phyloP scores from a whole-genome alignment of 1,140 invertebrate genomes.

The Lasaia peninsularis region DNA sequence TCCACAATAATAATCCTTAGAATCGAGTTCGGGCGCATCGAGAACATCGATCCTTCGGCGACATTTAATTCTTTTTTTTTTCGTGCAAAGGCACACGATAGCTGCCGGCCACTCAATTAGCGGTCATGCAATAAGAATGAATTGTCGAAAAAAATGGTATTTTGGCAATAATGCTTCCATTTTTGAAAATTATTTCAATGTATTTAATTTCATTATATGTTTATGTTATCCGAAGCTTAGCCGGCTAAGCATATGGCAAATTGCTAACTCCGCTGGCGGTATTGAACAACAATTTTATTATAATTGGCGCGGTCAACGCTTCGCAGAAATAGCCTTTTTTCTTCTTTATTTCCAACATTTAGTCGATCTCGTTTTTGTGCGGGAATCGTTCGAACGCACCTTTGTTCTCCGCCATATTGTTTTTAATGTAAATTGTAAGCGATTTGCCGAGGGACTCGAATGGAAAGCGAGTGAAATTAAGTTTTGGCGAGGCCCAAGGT shows the following conservation, averaged over 20 bases:
- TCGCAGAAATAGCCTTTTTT: conserved; percentile 62
- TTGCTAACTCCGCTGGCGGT: conserved; percentile 51
- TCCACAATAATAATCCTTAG: conserved; percentile 67
- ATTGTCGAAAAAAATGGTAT: conserved; percentile 12
- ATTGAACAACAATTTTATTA: conserved; percentile 69
- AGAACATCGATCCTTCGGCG: conserved; percentile 48
- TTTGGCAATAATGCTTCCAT: not conserved
- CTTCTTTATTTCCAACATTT: conserved; percentile 56
- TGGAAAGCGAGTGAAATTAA: conserved; percentile 41
- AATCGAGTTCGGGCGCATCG: conserved; percentile 43
- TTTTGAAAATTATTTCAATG: not conserved
- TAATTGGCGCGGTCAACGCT: conserved; percentile 69
- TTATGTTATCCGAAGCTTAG: conserved; percentile 1
- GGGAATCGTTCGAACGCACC: conserved; percentile 47
- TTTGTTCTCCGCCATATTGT: conserved; percentile 67
- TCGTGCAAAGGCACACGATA: conserved; percentile 28
- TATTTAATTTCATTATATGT: conserved; percentile 1
- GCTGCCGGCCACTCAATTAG: conserved; percentile 26
- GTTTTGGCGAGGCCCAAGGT: conserved; percentile 1
- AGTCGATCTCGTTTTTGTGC: conserved; percentile 62
- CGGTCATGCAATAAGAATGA: conserved; percentile 11
- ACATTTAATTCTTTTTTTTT: conserved; percentile 32
- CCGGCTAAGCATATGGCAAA: conserved; percentile 38
- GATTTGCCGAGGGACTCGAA: conserved; percentile 38
- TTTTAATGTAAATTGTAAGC: conserved; percentile 42